Evolutionary conservation across 2,113 vertebrate species (phyloP).

Genomic region (Gorilla gorilla): DNA sequence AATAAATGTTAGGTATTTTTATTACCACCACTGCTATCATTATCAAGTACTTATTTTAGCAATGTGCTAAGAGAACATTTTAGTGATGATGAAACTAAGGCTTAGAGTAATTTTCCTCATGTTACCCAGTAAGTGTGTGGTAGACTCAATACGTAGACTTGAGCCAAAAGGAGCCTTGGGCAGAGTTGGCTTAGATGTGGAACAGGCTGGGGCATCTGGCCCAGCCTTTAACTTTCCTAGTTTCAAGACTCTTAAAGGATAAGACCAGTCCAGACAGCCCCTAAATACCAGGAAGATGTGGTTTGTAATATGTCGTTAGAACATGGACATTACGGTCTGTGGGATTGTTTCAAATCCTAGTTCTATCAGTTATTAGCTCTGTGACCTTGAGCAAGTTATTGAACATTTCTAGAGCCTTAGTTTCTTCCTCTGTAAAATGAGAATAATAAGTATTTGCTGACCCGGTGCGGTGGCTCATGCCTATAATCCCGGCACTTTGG

Average conservation of each 20-base stretch:
- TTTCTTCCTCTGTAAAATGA: conserved; percentile 31
- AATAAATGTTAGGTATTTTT: not conserved
- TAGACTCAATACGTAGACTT: not conserved
- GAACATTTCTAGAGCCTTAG: conserved; percentile 26
- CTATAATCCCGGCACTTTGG: too few species aligned
- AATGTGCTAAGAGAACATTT: conserved; percentile 31
- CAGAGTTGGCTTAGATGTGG: not conserved
- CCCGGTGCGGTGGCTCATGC: too few species aligned
- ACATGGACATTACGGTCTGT: not conserved
- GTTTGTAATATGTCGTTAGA: not conserved
- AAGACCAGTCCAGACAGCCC: not conserved
- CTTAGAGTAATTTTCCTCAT: conserved; percentile 43
- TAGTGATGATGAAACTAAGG: not conserved
- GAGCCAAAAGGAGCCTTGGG: not conserved
- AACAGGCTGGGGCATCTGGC: not conserved
- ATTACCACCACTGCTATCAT: not conserved
- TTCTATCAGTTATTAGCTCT: not conserved
- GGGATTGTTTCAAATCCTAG: not conserved
- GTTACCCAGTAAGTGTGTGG: not conserved
- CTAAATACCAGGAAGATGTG: not conserved
- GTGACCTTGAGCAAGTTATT: conserved; percentile 18
- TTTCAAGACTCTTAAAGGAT: not conserved
- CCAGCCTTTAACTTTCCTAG: not conserved
- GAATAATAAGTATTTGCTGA: not conserved
- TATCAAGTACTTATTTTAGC: conserved; percentile 34